Base-by-base conservation (phyloP, 2,888 invertebrate genomes). In the Petrophora chlorosata region DNA sequence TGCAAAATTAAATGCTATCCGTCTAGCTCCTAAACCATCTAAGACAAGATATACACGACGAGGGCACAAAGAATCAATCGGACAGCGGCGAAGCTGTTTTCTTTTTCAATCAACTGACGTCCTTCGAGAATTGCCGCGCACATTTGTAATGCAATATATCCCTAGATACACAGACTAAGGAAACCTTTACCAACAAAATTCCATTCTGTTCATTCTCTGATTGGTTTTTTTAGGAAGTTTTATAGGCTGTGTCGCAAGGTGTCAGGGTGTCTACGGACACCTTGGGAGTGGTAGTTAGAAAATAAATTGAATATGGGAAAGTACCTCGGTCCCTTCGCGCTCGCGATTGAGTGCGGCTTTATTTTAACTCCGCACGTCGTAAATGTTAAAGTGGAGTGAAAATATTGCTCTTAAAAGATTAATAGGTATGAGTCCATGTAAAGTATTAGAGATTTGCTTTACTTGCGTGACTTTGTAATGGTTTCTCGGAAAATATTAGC, bases 101-200 rank as follows among this genome's bases (percentile, higher is more conserved):
- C 84, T 84, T 85, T 87, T 87, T 83, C 87, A 87, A 87, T 86
- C 87, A 87, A 77, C 74, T 74, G 66, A 69, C 73, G 71, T 82
- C 86, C 81, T 81, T 65, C 44, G 82, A 69, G 84, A 70, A 63
- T 70, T 61, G 64, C 53, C 61, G 62, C 61, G 57, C 69, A 74
- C 70, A 78, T 64, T 71, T 72, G 70, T 66, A 70, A 66, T 60
- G 57, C 60, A 60, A 53, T 59, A 34, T 8, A 51, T 32, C 48
- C 34, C 19, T 13, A 8, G 30, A 10, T 42, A 59, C 79, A 78
- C 72, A 84, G 82, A 5, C 50, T 61, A 68, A 39, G 17, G 9
- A 34, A 51, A 42, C 39, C 45, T 50, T 0, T 25, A 13, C 28
- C 9, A 15, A 1, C 19, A n/a, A 26, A 35, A 32, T 43, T 23